These are phyloP conservation scores for Magallana gigas DNA, from an alignment of 1,140 invertebrate species.

Conservation along the genomic window DNA sequence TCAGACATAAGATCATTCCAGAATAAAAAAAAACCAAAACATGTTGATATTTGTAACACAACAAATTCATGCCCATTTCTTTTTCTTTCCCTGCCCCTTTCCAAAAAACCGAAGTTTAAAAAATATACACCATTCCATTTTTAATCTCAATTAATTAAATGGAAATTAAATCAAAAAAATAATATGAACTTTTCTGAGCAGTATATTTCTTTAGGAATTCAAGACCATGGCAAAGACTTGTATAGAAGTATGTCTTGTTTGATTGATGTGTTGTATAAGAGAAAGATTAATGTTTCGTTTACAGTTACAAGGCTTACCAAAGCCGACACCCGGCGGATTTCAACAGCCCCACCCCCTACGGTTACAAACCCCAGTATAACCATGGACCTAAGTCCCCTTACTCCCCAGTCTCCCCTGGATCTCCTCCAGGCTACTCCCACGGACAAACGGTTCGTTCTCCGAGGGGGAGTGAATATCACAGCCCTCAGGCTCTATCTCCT, in stretches of 20 bases:
- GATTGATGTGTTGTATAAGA: background rate
- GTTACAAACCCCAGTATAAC: slow-evolving; percentile 29
- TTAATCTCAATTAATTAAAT: too few species aligned
- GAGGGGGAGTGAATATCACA: background rate
- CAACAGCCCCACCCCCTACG: slow-evolving; percentile 18
- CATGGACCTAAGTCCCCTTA: slow-evolving; percentile 10
- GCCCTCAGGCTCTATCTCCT: slow-evolving; percentile 8
- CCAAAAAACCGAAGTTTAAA: too few species aligned
- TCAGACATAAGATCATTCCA: too few species aligned
- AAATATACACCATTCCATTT: too few species aligned
- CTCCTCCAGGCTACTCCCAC: background rate
- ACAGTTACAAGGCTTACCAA: slow-evolving; percentile 16
- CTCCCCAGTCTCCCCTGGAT: slow-evolving; percentile 4
- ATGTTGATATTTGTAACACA: too few species aligned
- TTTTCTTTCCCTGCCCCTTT: too few species aligned
- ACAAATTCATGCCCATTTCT: too few species aligned
- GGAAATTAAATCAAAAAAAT: too few species aligned
- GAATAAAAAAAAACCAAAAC: too few species aligned
- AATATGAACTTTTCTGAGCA: background rate
- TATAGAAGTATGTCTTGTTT: background rate
- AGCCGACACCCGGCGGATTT: slow-evolving; percentile 22
- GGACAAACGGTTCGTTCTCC: slow-evolving; percentile 15
- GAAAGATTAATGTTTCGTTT: slow-evolving; percentile 17
- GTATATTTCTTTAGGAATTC: background rate
- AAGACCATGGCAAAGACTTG: background rate